A percentile compares a stretch with the other conserved stretches of the same genome.
phyloP scores from a whole-genome alignment of 2,113 vertebrate genomes.

The Pipa parva region DNA sequence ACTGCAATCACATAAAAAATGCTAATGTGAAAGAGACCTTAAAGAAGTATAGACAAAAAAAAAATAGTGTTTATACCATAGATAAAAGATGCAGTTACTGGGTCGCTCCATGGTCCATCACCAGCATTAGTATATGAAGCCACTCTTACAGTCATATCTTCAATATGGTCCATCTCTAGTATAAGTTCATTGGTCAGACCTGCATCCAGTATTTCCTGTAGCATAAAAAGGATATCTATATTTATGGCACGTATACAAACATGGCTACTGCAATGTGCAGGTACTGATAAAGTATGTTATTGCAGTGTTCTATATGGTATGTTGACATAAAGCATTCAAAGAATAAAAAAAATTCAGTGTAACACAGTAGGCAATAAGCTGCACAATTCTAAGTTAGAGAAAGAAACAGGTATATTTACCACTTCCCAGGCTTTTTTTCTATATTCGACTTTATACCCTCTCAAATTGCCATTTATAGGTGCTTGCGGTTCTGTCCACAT shows the following conservation, averaged over 20 bases:
- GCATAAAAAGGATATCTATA: not conserved
- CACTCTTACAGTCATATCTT: constrained; percentile 66
- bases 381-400: too few relatives aligned
- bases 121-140: constrained; percentile 76
- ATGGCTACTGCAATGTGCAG: too few relatives aligned
- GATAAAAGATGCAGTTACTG: constrained; percentile 53
- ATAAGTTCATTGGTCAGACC: constrained; percentile 65
- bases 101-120: constrained; percentile 76
- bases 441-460: constrained; percentile 78
- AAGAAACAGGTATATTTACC: constrained; percentile 52
- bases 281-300: too few relatives aligned
- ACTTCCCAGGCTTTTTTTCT: constrained; percentile 51
- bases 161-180: constrained; percentile 66
- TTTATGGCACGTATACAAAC: too few relatives aligned
- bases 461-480: constrained; percentile 69
- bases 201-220: constrained; percentile 64
- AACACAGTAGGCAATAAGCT: too few relatives aligned
- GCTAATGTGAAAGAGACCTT: too few relatives aligned
- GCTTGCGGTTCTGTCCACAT: constrained; percentile 67
- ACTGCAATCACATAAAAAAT: too few relatives aligned
- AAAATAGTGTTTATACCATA: not conserved
- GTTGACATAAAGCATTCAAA: too few relatives aligned
- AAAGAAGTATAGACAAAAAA: not conserved
- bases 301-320: too few relatives aligned
- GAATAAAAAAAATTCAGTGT: too few relatives aligned